phyloP scores from a whole-genome alignment of 2,797 vertebrate genomes.

The Yasuhikotakia modesta region DNA sequence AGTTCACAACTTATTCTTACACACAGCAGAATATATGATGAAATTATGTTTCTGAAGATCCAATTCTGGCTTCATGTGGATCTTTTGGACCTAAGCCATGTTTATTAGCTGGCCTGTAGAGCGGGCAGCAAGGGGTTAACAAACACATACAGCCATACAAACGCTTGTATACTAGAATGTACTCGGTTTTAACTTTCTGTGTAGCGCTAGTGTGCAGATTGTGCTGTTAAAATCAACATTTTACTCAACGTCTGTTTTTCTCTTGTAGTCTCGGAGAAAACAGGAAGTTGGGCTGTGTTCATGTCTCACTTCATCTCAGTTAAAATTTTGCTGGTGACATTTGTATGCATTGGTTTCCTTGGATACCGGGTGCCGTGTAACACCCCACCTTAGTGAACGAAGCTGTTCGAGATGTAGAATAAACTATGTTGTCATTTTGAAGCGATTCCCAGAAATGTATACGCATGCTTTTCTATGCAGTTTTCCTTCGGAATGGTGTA shows the following conservation, averaged over 20 bases:
- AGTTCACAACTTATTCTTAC: constrained; percentile 21
- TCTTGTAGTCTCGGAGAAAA: constrained; percentile 72
- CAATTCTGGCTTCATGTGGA: constrained; percentile 42
- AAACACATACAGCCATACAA: constrained; percentile 68
- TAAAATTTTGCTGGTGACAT: too few species aligned
- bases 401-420: constrained; percentile 75
- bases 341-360: constrained; percentile 57
- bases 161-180: constrained; percentile 73
- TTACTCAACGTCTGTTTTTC: constrained; percentile 63
- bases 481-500: constrained; percentile 50
- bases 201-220: constrained; percentile 70
- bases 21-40: constrained; percentile 26
- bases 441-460: constrained; percentile 74
- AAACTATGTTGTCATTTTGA: constrained; percentile 75
- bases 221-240: constrained; percentile 63
- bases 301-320: constrained; percentile 61
- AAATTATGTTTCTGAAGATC: constrained; percentile 43
- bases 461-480: constrained; percentile 72
- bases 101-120: constrained; percentile 75
- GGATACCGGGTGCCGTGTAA: constrained; percentile 59
- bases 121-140: constrained; percentile 76
- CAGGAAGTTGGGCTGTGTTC: constrained; percentile 54
- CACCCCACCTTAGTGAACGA: constrained; percentile 67
- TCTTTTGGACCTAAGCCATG: constrained; percentile 59
- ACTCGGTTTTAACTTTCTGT: constrained; percentile 71